Evolutionary conservation across 2,888 invertebrate genomes (phyloP), one percentile per base, ranked within the genome.

Genomic region (Bimastos eiseni): DNA sequence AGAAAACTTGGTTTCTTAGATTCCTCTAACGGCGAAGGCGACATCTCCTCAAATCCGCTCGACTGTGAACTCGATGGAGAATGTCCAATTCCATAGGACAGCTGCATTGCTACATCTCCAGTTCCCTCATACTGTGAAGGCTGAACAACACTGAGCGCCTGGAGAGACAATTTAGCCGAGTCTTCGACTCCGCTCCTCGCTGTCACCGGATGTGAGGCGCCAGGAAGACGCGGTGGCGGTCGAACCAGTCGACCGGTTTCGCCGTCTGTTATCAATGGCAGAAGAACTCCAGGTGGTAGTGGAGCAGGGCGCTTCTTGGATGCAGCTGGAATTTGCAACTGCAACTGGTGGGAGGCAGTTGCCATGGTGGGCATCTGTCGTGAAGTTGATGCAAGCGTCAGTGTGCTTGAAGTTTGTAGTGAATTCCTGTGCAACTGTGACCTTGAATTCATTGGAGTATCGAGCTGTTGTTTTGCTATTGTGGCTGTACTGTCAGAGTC

Each of bases 41-140:
- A 89, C 89, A 41, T 33, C 96, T 97, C 97, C 94, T 97, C 97
- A 94, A 97, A 97, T 0, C 97, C 97, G 91, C 96, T 97, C 93
- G 97, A 97, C 94, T 97, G 97, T 92, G 97, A 97, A 94, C 97
- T 97, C 93, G 97, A 97, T 92, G 97, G 95, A 86, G 97, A 97
- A 91, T 92, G 92, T 84, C 34, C 88, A 21, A 24, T 49, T n/a
- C 17, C 34, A n/a, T 36, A 33, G 13, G 89, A 17, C 34, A 41
- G 11, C 89, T 89, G 34, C 15, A 24, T 44, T 21, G 49, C 44
- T 30, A 33, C 33, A 21, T 49, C 49, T 24, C 49, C 49, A 49
- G 49, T 17, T 49, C 49, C 49, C 49, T 49, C 49, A 49, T 24
- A 49, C 24, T 41, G 41, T 13, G 15, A 41, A 41, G 41, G 41